A percentile compares a stretch with the other conserved stretches of the same genome.
phyloP scores from a whole-genome alignment of 2,113 vertebrate species.

The Brachyistius frenatus region DNA sequence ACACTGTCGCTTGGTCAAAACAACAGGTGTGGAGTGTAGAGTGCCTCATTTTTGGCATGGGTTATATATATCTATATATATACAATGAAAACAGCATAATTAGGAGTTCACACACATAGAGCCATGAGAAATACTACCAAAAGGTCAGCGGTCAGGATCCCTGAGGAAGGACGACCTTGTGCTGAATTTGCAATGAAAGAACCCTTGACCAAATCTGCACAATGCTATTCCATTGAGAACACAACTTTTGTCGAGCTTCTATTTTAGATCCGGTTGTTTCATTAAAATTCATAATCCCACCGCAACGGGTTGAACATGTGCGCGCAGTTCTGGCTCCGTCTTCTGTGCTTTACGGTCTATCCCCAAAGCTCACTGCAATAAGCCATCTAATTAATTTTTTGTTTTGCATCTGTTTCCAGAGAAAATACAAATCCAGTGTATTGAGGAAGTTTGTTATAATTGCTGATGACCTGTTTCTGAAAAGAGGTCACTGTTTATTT shows the following conservation, averaged over 20 bases:
- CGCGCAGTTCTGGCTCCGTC: not conserved
- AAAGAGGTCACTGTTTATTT: conserved; percentile 56
- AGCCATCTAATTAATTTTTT: conserved; percentile 46
- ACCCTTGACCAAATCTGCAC: conserved; percentile 10
- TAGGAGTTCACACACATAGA: conserved; percentile 33
- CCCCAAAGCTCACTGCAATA: conserved; percentile 44
- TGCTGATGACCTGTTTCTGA: conserved; percentile 41
- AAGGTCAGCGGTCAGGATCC: conserved; percentile 45
- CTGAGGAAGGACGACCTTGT: conserved; percentile 9
- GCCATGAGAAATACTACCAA: conserved; percentile 59
- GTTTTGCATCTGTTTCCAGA: conserved; percentile 53
- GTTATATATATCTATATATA: conserved; percentile 30
- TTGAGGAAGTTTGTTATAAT: conserved; percentile 37
- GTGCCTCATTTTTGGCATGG: conserved; percentile 29
- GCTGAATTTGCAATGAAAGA: conserved; percentile 26
- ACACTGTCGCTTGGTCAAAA: conserved; percentile 44
- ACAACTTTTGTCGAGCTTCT: not conserved
- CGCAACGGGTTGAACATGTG: conserved; percentile 15
- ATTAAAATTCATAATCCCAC: conserved; percentile 55
- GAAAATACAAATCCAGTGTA: conserved; percentile 47
- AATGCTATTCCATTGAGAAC: conserved; percentile 31
- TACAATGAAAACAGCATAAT: conserved; percentile 32
- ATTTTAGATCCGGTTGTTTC: conserved; percentile 40
- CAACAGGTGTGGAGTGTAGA: conserved; percentile 69
- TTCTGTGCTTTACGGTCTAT: conserved; percentile 35